phyloP scores from a whole-genome alignment of 2,888 invertebrate species.

The Margaritifera margaritifera region DNA sequence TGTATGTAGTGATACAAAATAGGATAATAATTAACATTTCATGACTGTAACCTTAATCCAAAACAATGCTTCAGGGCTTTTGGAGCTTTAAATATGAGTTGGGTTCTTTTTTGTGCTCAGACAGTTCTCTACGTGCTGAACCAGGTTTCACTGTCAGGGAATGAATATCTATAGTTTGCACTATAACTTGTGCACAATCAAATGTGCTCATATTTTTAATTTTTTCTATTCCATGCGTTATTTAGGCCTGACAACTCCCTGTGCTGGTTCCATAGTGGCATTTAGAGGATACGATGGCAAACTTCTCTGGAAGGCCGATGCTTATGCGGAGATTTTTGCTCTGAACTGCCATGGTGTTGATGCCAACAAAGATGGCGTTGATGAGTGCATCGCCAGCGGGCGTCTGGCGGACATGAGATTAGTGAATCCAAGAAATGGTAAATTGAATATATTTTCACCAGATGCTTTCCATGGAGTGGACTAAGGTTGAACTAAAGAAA shows the following conservation, averaged over 20 bases:
- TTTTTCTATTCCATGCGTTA: neutral
- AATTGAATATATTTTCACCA: neutral
- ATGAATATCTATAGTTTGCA: too few relatives aligned
- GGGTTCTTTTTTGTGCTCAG: too few relatives aligned
- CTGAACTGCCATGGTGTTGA: constrained; percentile 63
- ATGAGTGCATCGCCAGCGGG: constrained; percentile 66
- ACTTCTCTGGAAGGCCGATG: constrained; percentile 57
- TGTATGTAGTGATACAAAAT: too few relatives aligned
- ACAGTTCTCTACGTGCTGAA: too few relatives aligned
- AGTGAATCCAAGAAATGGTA: constrained; percentile 61
- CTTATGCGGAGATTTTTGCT: constrained; percentile 58
- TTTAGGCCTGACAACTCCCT: constrained; percentile 52
- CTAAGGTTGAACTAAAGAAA: too few relatives aligned
- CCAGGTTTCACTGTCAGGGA: too few relatives aligned
- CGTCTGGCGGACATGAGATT: constrained; percentile 56
- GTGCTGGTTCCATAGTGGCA: constrained; percentile 59
- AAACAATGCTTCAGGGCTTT: too few relatives aligned
- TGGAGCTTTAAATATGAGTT: too few relatives aligned
- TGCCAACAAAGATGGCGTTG: constrained; percentile 60
- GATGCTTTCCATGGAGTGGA: too few relatives aligned
- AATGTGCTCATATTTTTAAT: neutral
- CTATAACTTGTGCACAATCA: too few relatives aligned
- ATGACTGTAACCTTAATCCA: too few relatives aligned
- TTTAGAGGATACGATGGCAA: constrained; percentile 62
- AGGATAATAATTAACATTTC: too few relatives aligned